These are phyloP conservation scores for Calcarius ornatus DNA, from an alignment of 2,113 vertebrate genomes.

Conservation along the genomic window DNA sequence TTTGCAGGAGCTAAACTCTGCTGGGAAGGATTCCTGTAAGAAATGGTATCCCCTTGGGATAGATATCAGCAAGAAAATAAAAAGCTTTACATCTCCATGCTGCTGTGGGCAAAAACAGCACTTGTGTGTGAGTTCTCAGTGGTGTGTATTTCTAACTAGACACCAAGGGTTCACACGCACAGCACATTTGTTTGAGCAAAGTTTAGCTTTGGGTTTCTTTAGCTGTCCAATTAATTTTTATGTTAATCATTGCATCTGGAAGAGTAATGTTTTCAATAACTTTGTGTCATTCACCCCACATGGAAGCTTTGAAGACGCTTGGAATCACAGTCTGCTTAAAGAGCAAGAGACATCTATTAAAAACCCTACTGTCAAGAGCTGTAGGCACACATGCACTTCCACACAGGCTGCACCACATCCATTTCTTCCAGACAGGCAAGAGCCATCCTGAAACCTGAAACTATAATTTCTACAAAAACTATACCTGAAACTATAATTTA, in stretches of 20 bases:
- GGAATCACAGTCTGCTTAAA: not conserved
- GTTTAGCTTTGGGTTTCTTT: not conserved
- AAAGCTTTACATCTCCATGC: not conserved
- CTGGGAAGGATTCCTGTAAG: not conserved
- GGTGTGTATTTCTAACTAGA: not conserved
- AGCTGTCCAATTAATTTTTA: not conserved
- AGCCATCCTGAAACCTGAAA: not conserved
- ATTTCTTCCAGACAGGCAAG: not conserved
- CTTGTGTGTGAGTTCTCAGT: not conserved
- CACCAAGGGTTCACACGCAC: not conserved
- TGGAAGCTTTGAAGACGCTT: not conserved
- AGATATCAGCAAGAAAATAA: not conserved
- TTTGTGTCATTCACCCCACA: fast-evolving
- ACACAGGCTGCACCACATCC: not conserved
- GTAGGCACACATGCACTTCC: not conserved
- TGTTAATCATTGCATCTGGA: not conserved
- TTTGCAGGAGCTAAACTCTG: not conserved
- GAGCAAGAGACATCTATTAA: not conserved
- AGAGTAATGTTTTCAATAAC: not conserved
- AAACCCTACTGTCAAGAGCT: not conserved
- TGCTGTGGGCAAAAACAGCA: not conserved
- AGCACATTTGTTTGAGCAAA: not conserved
- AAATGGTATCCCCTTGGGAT: not conserved
- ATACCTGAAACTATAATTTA: not conserved
- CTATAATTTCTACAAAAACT: not conserved